Conservation (phyloP, 2,797 vertebrate genomes). For the Sebastes taczanowskii region DNA sequence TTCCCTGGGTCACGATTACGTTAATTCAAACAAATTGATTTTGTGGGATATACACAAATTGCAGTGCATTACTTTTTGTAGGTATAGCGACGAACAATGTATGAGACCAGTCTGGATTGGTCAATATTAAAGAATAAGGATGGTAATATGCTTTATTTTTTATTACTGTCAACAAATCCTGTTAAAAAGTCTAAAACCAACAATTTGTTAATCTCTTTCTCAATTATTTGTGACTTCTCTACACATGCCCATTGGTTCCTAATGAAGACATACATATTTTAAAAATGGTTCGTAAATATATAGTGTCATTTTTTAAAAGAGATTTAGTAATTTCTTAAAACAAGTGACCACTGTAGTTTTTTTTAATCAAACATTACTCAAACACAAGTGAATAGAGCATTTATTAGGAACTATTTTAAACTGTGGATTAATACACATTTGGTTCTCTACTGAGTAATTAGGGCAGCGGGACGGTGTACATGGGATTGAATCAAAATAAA, state of each 20-base stretch:
- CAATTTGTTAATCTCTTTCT: not conserved
- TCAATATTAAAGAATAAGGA: not conserved
- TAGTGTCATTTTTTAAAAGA: too few relatives aligned
- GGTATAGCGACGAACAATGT: too few relatives aligned
- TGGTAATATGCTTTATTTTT: not conserved
- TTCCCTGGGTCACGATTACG: accelerated
- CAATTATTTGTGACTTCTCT: not conserved
- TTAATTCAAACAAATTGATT: too few relatives aligned
- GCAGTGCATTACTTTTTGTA: too few relatives aligned
- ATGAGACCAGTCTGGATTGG: too few relatives aligned
- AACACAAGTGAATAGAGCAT: not conserved
- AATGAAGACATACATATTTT: not conserved
- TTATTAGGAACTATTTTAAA: not conserved
- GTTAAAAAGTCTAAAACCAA: not conserved
- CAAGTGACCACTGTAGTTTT: not conserved
- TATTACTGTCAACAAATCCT: not conserved
- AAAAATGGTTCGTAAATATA: too few relatives aligned
- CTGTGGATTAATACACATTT: not conserved
- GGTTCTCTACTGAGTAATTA: not conserved
- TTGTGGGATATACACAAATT: too few relatives aligned
- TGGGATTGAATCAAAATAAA: not conserved
- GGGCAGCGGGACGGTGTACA: not conserved
- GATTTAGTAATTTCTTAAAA: too few relatives aligned
- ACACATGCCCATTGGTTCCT: not conserved
- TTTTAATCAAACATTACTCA: not conserved